Conservation (phyloP, 2,888 invertebrate species). For the Trilocha varians region DNA sequence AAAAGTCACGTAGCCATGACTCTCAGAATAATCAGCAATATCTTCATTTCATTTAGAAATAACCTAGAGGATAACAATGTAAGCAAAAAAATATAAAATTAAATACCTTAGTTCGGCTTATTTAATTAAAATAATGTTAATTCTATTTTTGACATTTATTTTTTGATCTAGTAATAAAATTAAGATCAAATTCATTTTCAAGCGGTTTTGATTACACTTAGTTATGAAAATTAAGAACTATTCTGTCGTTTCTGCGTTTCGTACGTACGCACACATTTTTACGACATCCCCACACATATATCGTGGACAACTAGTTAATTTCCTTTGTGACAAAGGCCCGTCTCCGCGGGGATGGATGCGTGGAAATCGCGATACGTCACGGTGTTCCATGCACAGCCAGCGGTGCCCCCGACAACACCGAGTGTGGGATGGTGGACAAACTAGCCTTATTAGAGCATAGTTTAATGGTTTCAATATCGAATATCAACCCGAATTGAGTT, state of each 20-base stretch:
- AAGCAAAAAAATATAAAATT: no score
- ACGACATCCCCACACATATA: constrained; percentile 24
- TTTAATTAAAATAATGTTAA: no score
- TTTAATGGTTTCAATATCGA: constrained; percentile 1
- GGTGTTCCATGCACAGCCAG: constrained; percentile 53
- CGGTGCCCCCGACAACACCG: constrained; percentile 17
- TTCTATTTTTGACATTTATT: no score
- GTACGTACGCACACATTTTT: constrained; percentile 32
- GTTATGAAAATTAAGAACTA: not conserved
- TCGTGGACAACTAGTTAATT: constrained; percentile 67
- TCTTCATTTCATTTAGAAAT: no score
- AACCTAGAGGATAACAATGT: no score
- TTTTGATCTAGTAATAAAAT: no score
- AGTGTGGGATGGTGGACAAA: constrained; percentile 17
- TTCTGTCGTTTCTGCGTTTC: constrained; percentile 12
- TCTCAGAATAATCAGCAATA: no score
- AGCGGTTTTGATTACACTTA: no score
- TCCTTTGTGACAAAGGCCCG: constrained; percentile 71
- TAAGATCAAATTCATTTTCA: no score
- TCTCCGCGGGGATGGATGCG: constrained; percentile 67
- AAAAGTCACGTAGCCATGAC: no score
- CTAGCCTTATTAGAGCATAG: not conserved
- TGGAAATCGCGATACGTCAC: constrained; percentile 71
- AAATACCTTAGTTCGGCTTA: no score
- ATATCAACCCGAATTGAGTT: constrained; percentile 3